phyloP scores from a whole-genome alignment of 2,797 vertebrate genomes.

The Cirrhinus mrigala region DNA sequence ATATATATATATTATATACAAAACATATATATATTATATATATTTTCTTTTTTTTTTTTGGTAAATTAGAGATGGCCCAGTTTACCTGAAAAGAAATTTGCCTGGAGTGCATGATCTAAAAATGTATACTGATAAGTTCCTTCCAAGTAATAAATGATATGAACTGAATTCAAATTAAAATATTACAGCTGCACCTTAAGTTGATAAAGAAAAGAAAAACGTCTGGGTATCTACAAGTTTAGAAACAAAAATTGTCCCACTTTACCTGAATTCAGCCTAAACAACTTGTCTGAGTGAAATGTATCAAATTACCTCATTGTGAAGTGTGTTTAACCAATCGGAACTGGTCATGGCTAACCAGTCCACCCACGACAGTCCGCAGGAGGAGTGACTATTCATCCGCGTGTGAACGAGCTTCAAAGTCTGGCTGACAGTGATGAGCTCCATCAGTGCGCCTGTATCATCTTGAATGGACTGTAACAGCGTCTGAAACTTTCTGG shows the following conservation, averaged over 20 bases:
- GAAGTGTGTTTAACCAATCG: conserved; percentile 70
- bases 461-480: neutral
- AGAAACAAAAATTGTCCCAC: neutral
- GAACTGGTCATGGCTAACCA: conserved; percentile 53
- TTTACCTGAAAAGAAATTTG: no score
- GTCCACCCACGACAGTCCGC: conserved; percentile 72
- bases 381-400: conserved; percentile 76
- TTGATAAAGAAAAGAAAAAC: neutral
- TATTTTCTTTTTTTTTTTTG: no score
- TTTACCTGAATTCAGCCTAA: neutral
- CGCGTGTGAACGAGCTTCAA: conserved; percentile 65
- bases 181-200: no score
- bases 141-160: no score
- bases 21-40: no score
- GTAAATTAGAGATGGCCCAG: no score
- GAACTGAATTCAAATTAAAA: no score
- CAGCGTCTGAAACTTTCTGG: neutral
- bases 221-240: neutral
- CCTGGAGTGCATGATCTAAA: no score
- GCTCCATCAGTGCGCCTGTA: neutral
- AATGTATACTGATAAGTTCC: no score
- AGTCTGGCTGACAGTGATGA: neutral
- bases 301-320: conserved; percentile 62
- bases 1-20: no score
- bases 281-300: neutral